Conservation (phyloP, 2,113 vertebrate genomes). For the Acinonyx jubatus region DNA sequence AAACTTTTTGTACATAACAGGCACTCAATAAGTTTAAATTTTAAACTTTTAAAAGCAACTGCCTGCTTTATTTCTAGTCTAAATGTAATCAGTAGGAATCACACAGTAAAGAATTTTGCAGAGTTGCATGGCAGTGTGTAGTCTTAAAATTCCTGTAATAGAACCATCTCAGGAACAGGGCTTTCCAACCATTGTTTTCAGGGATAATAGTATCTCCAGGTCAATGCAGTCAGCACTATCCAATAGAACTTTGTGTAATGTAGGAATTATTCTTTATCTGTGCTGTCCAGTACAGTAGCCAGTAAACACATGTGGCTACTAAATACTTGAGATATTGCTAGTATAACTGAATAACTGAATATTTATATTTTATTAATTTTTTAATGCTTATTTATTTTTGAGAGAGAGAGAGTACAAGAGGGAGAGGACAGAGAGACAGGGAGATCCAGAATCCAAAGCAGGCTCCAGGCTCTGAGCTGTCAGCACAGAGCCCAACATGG, state of each 20-base stretch:
- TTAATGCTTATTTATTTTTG: no score
- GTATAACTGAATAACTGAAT: not conserved
- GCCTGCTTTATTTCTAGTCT: constrained; percentile 22
- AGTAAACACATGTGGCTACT: not conserved
- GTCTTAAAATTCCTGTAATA: not conserved
- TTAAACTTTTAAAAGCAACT: not conserved
- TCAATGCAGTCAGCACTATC: not conserved
- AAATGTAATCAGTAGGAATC: not conserved
- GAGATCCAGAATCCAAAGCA: no score
- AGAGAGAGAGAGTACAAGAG: no score
- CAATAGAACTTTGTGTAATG: not conserved
- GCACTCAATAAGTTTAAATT: not conserved
- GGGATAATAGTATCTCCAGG: not conserved
- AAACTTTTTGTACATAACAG: not conserved
- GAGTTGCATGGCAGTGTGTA: not conserved
- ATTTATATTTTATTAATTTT: no score
- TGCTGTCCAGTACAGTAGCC: not conserved
- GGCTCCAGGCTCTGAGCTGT: no score
- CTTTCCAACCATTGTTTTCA: not conserved
- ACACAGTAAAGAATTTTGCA: constrained; percentile 10
- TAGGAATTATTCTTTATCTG: not conserved
- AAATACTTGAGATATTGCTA: not conserved
- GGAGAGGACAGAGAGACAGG: no score
- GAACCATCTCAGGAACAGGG: not conserved
- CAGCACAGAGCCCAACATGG: no score